These are phyloP conservation scores for Fopius arisanus DNA, from an alignment of 1,140 invertebrate species.

Conservation along the genomic window DNA sequence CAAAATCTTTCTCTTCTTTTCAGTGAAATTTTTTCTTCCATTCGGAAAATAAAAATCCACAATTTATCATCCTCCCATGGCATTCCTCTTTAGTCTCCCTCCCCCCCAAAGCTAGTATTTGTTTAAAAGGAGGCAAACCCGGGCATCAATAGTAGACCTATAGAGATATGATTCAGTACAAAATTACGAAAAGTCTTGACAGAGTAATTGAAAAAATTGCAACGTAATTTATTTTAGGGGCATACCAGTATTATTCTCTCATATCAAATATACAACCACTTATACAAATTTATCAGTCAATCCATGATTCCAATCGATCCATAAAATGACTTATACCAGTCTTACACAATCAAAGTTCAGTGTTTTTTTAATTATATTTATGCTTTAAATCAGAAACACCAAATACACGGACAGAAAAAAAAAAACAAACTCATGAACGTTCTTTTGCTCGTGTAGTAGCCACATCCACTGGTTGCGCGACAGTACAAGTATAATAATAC, in stretches of 20 bases:
- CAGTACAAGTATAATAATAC: slow-evolving; percentile 49
- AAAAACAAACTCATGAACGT: slow-evolving; percentile 11
- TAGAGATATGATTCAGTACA: too few species aligned
- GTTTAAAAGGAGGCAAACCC: too few species aligned
- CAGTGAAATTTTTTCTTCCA: too few species aligned
- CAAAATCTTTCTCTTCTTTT: too few species aligned
- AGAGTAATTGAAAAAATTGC: slow-evolving; percentile 28
- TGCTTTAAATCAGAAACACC: slow-evolving; percentile 40
- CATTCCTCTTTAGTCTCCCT: too few species aligned
- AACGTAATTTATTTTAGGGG: slow-evolving; percentile 37
- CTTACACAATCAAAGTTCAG: slow-evolving; percentile 7
- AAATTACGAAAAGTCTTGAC: not conserved
- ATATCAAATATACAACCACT: slow-evolving; percentile 48
- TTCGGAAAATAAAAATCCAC: too few species aligned
- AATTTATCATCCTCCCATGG: too few species aligned
- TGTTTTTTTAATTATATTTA: slow-evolving; percentile 31
- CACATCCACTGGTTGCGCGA: slow-evolving; percentile 54
- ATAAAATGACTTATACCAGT: slow-evolving; percentile 41
- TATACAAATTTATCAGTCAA: slow-evolving; percentile 45
- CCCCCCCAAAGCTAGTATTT: too few species aligned
- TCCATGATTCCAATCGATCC: slow-evolving; percentile 33
- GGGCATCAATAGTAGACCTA: too few species aligned
- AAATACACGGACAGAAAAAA: slow-evolving; percentile 57
- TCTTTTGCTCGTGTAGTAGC: slow-evolving; percentile 44
- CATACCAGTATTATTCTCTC: slow-evolving; percentile 37